Evolutionary conservation across 2,797 vertebrate genomes (phyloP), one percentile per base, ranked within the genome.

Genomic region (Parauchenoglanis punctatus): DNA sequence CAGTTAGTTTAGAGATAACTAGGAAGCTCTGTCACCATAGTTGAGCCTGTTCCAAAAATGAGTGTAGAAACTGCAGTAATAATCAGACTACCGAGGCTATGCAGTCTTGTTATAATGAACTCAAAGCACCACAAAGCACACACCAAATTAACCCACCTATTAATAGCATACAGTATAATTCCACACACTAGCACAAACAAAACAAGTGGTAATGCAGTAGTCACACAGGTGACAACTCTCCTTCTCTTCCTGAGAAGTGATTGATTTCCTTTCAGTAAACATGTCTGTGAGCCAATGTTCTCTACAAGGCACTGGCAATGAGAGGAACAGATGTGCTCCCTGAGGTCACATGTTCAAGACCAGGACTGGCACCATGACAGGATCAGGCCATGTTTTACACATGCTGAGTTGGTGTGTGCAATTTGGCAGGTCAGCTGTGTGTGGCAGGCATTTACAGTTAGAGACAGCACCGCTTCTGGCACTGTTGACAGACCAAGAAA

Each of bases 311-410:
- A 35, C 17, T 25, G 44, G 4, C 80, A 86, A 89, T 80, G 88
- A 72, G 81, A 44, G 56, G 44, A 88, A 85, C 84, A 77, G 63
- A 86, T 86, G 88, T 80, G 76, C 44, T 63, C 54, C 54, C 81
- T n/a, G n/a, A 31, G 40, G 77, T 81, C 31, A 54, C 72, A 70
- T 82, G 73, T 84, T 86, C 49, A 89, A 70, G 52, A 86, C 58
- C 83, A 85, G 25, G 35, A 87, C 65, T 72, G 72, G 72, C 81
- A 78, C 52, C 10, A 18, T 78, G 52, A 86, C 84, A 83, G 81
- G 18, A 77, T 17, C 52, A 77, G 78, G 15, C 70, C 84, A 83
- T 68, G 84, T 61, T 88, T 83, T 83, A 86, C 72, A 73, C 87
- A 81, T 65, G 77, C 28, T 72, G 68, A 12, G 40, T 73, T 35